Evolutionary conservation across 2,888 invertebrate genomes (phyloP), one percentile per base, ranked within the genome.

Genomic region (Serripes groenlandicus): DNA sequence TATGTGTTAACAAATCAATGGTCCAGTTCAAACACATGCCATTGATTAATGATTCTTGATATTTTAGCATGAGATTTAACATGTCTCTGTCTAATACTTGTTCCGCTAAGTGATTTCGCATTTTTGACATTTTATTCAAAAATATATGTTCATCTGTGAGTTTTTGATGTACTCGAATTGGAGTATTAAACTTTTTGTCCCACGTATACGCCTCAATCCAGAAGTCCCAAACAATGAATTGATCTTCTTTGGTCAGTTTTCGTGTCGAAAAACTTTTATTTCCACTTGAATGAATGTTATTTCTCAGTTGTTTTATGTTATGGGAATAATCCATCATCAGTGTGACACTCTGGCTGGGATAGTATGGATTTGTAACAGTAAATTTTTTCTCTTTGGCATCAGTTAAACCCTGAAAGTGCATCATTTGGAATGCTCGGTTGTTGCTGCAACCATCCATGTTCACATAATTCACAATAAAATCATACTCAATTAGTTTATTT

Each of bases 321-420:
- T 82, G 82, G 9, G 74, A 78, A 60, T 74, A 75, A 52, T 82
- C 77, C 77, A 81, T 77, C 18, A 81, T 60, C 1, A 81, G 58
- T 23, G 70, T 76, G 28, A 73, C 58, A 23, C 26, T 58, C 32
- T 72, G 58, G 37, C 52, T 60, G 1, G 71, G 56, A 9, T 52
- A 32, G 34, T 32, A 76, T 42, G 66, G 75, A 35, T 71, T 72
- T n/a, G 11, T 42, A 11, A 60, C 37, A 49, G 66, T 72, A 58
- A 34, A 72, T 4, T 58, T 23, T 34, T 49, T 76, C 21, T 60
- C 30, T 72, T 23, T 81, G 23, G 37, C 64, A 56, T 71, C 75
- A n/a, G 5, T 7, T 23, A 28, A 9, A 28, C 68, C 72, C 32
- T 81, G 15, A 49, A 81, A 76, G 54, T 75, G 75, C 72, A 75